Percentiles rank a stretch among this genome's conserved stretches.
phyloP scores from a whole-genome alignment of 2,797 vertebrate genomes.

The Chaunax sp. region DNA sequence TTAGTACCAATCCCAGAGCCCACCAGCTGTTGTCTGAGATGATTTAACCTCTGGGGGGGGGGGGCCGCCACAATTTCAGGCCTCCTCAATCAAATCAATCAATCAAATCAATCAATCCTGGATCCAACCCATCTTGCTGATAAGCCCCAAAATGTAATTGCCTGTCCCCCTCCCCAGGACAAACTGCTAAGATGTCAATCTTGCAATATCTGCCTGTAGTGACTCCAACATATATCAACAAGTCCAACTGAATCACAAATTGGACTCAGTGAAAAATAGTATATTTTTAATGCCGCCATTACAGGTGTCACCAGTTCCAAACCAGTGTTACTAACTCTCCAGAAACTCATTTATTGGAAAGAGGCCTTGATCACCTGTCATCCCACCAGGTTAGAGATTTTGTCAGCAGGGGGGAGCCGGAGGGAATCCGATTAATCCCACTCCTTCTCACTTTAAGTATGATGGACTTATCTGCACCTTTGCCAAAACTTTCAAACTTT shows the following conservation, averaged over 20 bases:
- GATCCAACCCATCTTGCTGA: too few species aligned
- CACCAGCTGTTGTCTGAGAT: background rate
- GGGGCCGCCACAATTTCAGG: too few species aligned
- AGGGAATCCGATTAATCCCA: slow-evolving; percentile 58
- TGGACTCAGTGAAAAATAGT: background rate
- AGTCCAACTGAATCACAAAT: background rate
- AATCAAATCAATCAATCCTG: too few species aligned
- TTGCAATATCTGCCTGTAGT: too few species aligned
- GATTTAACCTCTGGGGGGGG: background rate
- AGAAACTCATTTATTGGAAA: background rate
- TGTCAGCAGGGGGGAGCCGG: slow-evolving; percentile 62
- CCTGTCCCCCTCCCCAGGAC: too few species aligned
- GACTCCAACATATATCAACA: too few species aligned
- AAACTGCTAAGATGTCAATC: too few species aligned
- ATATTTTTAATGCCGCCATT: background rate
- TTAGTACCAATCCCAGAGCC: background rate
- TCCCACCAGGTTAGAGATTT: slow-evolving; percentile 42
- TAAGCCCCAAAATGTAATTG: too few species aligned
- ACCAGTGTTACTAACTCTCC: background rate
- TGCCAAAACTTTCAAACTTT: slow-evolving; percentile 18
- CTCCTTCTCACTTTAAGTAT: slow-evolving; percentile 50
- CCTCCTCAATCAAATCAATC: too few species aligned
- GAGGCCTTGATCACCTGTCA: slow-evolving; percentile 36
- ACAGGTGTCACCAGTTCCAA: background rate
- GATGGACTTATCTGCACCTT: slow-evolving; percentile 55